phyloP scores from a whole-genome alignment of 1,140 invertebrate species.

The Drosophila trapezifrons region DNA sequence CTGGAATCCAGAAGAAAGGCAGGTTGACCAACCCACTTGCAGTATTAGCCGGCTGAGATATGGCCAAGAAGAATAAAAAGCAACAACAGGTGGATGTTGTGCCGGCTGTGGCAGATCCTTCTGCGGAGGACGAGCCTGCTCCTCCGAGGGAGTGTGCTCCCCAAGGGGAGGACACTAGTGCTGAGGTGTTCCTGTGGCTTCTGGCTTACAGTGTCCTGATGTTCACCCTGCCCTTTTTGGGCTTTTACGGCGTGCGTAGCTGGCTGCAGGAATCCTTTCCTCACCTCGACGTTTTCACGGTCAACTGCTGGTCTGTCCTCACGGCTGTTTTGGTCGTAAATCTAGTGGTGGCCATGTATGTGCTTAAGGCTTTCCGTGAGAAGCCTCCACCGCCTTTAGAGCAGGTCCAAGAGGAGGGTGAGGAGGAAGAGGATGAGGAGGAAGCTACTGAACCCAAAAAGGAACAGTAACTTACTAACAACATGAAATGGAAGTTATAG shows the following conservation, averaged over 20 bases:
- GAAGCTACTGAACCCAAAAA: slow-evolving; percentile 59
- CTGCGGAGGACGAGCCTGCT: not conserved
- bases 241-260: slow-evolving; percentile 89
- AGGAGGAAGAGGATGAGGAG: slow-evolving; percentile 24
- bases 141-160: not conserved
- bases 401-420: slow-evolving; percentile 84
- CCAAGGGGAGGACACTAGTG: slow-evolving; percentile 50
- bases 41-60: slow-evolving; percentile 58
- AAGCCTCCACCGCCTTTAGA: slow-evolving; percentile 84
- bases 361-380: slow-evolving; percentile 90
- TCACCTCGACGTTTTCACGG: slow-evolving; percentile 85
- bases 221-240: slow-evolving; percentile 91
- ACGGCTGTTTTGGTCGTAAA: slow-evolving; percentile 91
- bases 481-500: not conserved
- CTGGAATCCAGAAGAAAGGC: slow-evolving; percentile 55
- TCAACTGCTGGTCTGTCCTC: slow-evolving; percentile 90
- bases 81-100: slow-evolving; percentile 17
- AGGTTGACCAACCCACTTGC: slow-evolving; percentile 41
- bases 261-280: slow-evolving; percentile 87
- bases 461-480: slow-evolving; percentile 42
- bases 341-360: slow-evolving; percentile 90
- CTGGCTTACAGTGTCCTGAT: slow-evolving; percentile 92
- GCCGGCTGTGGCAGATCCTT: not conserved
- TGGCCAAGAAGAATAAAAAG: slow-evolving; percentile 62
- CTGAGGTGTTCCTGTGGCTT: slow-evolving; percentile 86